Percentiles rank a stretch among this genome's conserved stretches.
phyloP scores from a whole-genome alignment of 1,140 invertebrate genomes.

The Oryzaephilus surinamensis region DNA sequence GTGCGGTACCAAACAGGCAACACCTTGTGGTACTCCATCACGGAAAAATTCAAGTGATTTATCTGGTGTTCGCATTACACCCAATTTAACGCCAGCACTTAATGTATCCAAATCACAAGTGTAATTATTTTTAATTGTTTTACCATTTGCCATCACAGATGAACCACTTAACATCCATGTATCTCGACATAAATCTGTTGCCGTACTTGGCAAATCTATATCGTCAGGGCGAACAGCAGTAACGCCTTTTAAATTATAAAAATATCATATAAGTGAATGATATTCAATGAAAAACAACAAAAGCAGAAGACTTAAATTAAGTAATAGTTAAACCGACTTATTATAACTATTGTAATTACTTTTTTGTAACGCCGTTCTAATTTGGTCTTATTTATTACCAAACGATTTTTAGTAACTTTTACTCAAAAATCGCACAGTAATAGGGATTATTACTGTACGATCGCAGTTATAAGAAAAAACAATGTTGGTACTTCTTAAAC shows the following conservation, averaged over 20 bases:
- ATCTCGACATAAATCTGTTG: conserved; percentile 84
- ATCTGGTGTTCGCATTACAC: conserved; percentile 79
- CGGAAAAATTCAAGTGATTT: conserved; percentile 80
- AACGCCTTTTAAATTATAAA: conserved; percentile 16
- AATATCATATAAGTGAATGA: neutral
- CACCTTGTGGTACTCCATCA: conserved; percentile 83
- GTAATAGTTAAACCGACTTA: no score
- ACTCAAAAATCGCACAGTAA: no score
- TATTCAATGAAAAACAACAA: neutral
- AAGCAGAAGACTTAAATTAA: no score
- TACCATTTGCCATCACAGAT: conserved; percentile 72
- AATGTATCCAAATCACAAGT: conserved; percentile 73
- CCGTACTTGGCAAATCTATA: conserved; percentile 75
- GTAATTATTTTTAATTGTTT: conserved; percentile 73
- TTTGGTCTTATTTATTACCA: no score
- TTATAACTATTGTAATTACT: no score
- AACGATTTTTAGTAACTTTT: no score
- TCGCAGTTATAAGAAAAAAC: no score
- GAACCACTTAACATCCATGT: conserved; percentile 86
- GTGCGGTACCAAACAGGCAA: conserved; percentile 73
- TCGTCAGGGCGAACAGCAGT: conserved; percentile 82
- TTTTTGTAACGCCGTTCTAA: no score
- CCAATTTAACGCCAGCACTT: conserved; percentile 63
- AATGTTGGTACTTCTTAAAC: no score
- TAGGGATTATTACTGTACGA: no score